These are phyloP conservation scores for Temnothorax longispinosus DNA, from an alignment of 1,140 invertebrate genomes.

Conservation along the genomic window DNA sequence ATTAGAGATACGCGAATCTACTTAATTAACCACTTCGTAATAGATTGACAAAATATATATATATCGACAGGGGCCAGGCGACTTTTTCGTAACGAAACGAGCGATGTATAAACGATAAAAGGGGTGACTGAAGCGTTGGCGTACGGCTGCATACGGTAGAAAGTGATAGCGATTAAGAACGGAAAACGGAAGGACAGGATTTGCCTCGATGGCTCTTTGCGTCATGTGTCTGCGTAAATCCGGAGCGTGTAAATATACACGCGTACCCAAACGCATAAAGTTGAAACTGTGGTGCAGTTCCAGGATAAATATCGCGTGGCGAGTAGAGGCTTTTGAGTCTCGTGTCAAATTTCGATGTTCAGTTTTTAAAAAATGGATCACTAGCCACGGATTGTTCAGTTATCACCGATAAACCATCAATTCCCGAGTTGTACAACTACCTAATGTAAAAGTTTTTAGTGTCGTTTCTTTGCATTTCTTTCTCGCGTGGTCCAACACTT, in stretches of 20 bases:
- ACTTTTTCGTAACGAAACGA: slow-evolving; percentile 8
- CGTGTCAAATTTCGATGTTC: not conserved
- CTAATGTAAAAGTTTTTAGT: not conserved
- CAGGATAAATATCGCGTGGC: not conserved
- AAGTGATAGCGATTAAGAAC: slow-evolving; percentile 60
- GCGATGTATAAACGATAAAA: not conserved
- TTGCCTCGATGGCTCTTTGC: slow-evolving; percentile 76
- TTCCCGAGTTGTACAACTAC: not conserved
- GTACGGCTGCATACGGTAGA: slow-evolving; percentile 22
- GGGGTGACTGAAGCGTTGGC: not conserved
- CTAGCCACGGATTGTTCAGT: not conserved
- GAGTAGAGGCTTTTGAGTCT: not conserved
- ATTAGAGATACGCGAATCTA: not conserved
- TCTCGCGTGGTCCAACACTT: not conserved
- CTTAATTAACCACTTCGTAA: not conserved
- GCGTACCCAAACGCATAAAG: slow-evolving; percentile 65
- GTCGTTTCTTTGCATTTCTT: not conserved
- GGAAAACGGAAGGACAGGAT: slow-evolving; percentile 76
- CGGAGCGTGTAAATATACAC: slow-evolving; percentile 74
- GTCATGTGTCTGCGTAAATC: slow-evolving; percentile 77
- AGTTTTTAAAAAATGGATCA: not conserved
- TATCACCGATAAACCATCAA: not conserved
- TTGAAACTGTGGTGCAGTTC: slow-evolving; percentile 54
- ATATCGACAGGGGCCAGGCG: not conserved
- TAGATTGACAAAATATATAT: not conserved